These are phyloP conservation scores for Paralichthys olivaceus DNA, from an alignment of 2,113 vertebrate genomes.

Conservation along the genomic window DNA sequence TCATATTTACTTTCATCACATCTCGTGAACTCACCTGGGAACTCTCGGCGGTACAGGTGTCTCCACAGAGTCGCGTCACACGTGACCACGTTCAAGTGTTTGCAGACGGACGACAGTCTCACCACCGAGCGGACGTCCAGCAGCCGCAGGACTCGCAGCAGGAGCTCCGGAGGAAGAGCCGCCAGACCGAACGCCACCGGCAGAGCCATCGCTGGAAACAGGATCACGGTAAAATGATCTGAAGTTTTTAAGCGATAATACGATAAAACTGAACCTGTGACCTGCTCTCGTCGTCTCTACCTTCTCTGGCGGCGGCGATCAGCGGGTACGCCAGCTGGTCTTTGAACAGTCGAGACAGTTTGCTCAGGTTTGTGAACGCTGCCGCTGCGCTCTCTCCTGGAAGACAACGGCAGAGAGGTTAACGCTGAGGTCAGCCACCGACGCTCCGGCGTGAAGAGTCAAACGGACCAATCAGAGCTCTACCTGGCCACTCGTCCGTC, in stretches of 20 bases:
- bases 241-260: too few relatives aligned
- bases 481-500: constrained; percentile 84
- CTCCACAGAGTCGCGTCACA: constrained; percentile 91
- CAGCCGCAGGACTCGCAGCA: constrained; percentile 90
- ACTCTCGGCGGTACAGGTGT: constrained; percentile 90
- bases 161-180: constrained; percentile 91
- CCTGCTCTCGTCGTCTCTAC: constrained; percentile 69
- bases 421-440: too few relatives aligned
- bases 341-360: constrained; percentile 92
- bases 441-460: fast-evolving
- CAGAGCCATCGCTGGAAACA: constrained; percentile 86
- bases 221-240: too few relatives aligned
- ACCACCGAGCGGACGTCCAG: constrained; percentile 87
- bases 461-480: background rate
- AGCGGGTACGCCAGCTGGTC: constrained; percentile 94
- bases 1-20: too few relatives aligned
- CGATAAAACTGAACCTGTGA: too few relatives aligned
- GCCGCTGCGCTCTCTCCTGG: constrained; percentile 83
- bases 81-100: constrained; percentile 80
- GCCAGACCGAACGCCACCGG: constrained; percentile 91
- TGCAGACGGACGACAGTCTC: constrained; percentile 86
- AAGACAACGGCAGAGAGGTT: background rate
- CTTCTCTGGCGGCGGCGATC: constrained; percentile 92
- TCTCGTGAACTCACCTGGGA: constrained; percentile 80
- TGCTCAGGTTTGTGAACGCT: constrained; percentile 89